Conservation (phyloP, 2,888 invertebrate genomes). For the Trichacis sp. region DNA sequence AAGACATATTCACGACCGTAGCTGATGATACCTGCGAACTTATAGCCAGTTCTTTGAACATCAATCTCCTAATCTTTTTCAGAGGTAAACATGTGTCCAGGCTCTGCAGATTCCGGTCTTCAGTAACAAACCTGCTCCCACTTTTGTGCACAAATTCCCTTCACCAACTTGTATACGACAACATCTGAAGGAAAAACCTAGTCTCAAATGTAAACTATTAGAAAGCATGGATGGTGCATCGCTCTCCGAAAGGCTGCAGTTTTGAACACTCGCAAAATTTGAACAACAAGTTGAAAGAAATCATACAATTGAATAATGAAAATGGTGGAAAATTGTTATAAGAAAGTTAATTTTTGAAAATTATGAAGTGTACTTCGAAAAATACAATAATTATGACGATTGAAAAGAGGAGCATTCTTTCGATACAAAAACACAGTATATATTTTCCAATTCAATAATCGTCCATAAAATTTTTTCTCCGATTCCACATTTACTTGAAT, state of each 20-base stretch:
- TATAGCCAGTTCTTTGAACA: conserved; percentile 80
- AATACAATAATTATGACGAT: too few species aligned
- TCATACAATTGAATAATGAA: too few species aligned
- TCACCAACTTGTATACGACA: conserved; percentile 77
- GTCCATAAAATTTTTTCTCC: too few species aligned
- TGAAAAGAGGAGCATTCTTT: too few species aligned
- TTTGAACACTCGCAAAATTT: too few species aligned
- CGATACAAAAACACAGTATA: too few species aligned
- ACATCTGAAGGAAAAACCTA: conserved; percentile 76
- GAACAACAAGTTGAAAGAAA: too few species aligned
- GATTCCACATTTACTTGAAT: too few species aligned
- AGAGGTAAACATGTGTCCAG: conserved; percentile 84
- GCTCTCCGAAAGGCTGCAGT: conserved; percentile 77
- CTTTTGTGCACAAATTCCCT: conserved; percentile 85
- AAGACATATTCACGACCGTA: conserved; percentile 95
- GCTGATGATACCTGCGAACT: conserved; percentile 89
- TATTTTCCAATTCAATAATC: too few species aligned
- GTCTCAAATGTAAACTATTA: conserved; percentile 81
- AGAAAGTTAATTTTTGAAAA: too few species aligned
- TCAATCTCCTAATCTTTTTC: conserved; percentile 89
- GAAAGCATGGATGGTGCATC: conserved; percentile 79
- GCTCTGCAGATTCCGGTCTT: conserved; percentile 93
- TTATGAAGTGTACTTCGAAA: too few species aligned
- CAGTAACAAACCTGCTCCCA: conserved; percentile 89
- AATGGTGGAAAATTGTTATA: too few species aligned